Evolutionary conservation across 2,797 vertebrate species (phyloP), one percentile per base, ranked within the genome.

Genomic region (Sebastes vulpes): DNA sequence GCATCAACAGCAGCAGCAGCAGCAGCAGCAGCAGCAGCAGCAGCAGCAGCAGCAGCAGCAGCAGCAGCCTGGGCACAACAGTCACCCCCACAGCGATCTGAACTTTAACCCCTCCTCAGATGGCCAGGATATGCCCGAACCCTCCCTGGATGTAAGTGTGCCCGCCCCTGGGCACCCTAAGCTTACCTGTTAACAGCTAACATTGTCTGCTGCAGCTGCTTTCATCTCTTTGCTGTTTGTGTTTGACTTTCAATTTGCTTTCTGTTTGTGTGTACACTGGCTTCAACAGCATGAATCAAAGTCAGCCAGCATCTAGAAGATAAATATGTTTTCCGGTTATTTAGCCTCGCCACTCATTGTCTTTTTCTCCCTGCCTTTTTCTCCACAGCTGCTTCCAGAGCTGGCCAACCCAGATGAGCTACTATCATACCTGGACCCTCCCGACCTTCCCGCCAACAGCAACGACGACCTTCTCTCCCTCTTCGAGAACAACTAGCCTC

Each of bases 121-220:
- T 84, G 98, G 97, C 67, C 97, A 98, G 79, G 99, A 99, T 94
- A 99, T 99, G 98, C 99, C 98, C 76, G 99, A 99, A 95, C 98
- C 99, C 95, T 99, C 98, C 85, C 97, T 99, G 96, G 99, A 99
- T 97, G 99, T 99, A 98, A 99, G 99, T 99, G 95, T 86, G 86
- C 56, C 28, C 1, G 79, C 83, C 84, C 84, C 79, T 57, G 74
- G 75, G 75, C 75, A 75, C 83, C 60, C 16, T 56, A 53, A 72
- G 86, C 83, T 85, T 85, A 71, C 74, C 61, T 86, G 75, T 86
- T 91, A 76, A 83, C 75, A 60, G 85, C 90, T 92, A 87, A 77
- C 86, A 60, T 74, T 80, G 81, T 91, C 87, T 85, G 90, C 87
- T 75, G 61, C 88, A 56, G 78, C 91, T 83, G 82, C 79, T 83